Conservation (phyloP, 2,888 invertebrate species). For the Melanchra persicariae region DNA sequence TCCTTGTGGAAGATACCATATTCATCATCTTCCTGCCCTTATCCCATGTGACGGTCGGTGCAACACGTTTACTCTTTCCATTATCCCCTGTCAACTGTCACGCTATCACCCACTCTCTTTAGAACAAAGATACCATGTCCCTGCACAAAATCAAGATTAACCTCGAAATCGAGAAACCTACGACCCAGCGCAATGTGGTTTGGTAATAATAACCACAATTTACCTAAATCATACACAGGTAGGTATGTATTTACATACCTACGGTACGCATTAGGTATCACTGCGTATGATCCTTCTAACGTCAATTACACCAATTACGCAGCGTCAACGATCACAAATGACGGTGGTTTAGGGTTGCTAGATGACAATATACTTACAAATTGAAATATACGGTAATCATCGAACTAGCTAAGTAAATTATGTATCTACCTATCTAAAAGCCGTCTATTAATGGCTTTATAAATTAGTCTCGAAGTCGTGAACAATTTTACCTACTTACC, state of each 20-base stretch:
- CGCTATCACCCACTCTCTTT: not conserved
- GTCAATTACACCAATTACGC: slow-evolving; percentile 62
- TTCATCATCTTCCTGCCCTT: not conserved
- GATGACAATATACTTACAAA: slow-evolving; percentile 23
- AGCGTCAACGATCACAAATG: slow-evolving; percentile 57
- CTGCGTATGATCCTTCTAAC: slow-evolving; percentile 56
- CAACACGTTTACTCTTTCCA: no score
- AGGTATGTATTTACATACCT: no score
- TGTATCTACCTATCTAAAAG: not conserved
- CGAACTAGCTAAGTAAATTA: no score
- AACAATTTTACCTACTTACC: no score
- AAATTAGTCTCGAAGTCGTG: no score
- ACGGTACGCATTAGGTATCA: slow-evolving; percentile 27
- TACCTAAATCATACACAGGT: slow-evolving; percentile 1
- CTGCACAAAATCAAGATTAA: no score
- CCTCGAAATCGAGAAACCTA: not conserved
- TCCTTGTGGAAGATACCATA: not conserved
- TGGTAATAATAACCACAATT: slow-evolving; percentile 1
- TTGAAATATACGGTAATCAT: no score
- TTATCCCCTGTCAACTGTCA: not conserved
- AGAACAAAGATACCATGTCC: not conserved
- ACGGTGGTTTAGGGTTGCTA: slow-evolving; percentile 46
- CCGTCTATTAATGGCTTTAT: no score
- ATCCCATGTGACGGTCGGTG: not conserved
- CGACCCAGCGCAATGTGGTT: slow-evolving; percentile 1